Base-by-base conservation (phyloP, 2,888 invertebrate genomes). In the Drosophila paucipuncta region DNA sequence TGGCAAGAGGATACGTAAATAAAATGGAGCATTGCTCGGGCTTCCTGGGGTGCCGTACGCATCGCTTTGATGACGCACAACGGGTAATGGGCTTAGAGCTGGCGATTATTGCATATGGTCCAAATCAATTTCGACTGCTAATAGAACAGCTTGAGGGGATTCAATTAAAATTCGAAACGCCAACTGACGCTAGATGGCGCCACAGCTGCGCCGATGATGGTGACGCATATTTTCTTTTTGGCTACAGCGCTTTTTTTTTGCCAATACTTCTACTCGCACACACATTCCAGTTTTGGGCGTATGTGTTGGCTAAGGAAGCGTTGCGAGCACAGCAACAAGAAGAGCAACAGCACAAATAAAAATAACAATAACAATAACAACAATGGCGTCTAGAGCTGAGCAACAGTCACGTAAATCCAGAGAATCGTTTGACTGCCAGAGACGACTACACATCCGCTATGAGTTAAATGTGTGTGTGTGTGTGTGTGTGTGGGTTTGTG, bases 81-180 rank as follows among this genome's bases (percentile, higher is more conserved):
- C 67, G 60, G 72, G 77, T 60, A 63, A 62, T 62, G 28, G 54
- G 49, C 65, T 66, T 68, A 76, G 64, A 62, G 49, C 49, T 59
- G 16, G n/a, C 33, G 30, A 35, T 62, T 54, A 55, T 47, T 68
- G 53, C 59, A 68, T 61, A 68, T 67, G 67, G 57, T 25, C 53
- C 31, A 64, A 78, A 76, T 87, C 60, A 72, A 67, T 63, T 73
- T 82, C 49, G 62, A 64, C 57, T 68, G 11, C 33, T 52, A 65
- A 75, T 63, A 57, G 53, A 71, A 74, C 70, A 82, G 82, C 79
- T 76, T 66, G 73, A 63, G 60, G 66, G 69, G 57, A 88, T 70
- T 76, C 73, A 84, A 84, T 84, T 88, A 85, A 82, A 73, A 64
- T 61, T 59, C 49, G 39, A 39, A 57, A n/a, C n/a, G 39, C 13